These are phyloP conservation scores for Peucedramus taeniatus DNA, from an alignment of 2,113 vertebrate genomes.

Conservation along the genomic window DNA sequence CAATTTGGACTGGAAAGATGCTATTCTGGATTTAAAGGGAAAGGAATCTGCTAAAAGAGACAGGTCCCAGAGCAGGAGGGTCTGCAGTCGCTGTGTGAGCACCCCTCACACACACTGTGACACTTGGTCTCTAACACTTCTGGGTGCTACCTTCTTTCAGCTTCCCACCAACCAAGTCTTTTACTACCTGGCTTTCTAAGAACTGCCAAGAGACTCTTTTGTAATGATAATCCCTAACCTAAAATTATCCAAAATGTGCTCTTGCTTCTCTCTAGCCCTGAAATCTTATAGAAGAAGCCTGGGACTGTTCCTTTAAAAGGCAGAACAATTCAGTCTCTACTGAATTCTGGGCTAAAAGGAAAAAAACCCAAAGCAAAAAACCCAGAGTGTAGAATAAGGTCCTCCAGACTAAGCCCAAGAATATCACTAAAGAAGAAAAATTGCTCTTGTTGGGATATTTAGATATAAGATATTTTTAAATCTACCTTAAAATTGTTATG, in stretches of 20 bases:
- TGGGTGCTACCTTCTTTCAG: not conserved
- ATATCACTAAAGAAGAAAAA: not conserved
- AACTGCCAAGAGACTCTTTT: not conserved
- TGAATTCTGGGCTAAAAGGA: not conserved
- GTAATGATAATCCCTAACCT: not conserved
- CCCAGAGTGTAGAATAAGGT: not conserved
- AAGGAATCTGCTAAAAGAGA: not conserved
- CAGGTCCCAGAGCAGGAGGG: not conserved
- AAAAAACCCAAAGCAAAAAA: not conserved
- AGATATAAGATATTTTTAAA: not conserved
- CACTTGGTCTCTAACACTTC: accelerated
- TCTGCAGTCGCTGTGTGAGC: accelerated
- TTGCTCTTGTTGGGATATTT: not conserved
- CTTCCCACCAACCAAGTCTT: not conserved
- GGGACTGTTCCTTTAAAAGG: not conserved
- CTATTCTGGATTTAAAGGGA: slow-evolving; percentile 20
- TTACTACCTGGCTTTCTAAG: not conserved
- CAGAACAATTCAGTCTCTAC: not conserved
- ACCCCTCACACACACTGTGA: accelerated
- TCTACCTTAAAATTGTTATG: slow-evolving; percentile 1
- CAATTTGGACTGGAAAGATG: not conserved
- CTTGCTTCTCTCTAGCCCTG: not conserved
- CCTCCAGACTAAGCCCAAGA: not conserved
- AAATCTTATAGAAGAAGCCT: not conserved
- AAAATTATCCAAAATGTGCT: not conserved